A percentile compares a stretch with the other conserved stretches of the same genome.
Evolutionary conservation across 2,113 vertebrate genomes (phyloP).

Genomic region (Andinoacara biseriatus): DNA sequence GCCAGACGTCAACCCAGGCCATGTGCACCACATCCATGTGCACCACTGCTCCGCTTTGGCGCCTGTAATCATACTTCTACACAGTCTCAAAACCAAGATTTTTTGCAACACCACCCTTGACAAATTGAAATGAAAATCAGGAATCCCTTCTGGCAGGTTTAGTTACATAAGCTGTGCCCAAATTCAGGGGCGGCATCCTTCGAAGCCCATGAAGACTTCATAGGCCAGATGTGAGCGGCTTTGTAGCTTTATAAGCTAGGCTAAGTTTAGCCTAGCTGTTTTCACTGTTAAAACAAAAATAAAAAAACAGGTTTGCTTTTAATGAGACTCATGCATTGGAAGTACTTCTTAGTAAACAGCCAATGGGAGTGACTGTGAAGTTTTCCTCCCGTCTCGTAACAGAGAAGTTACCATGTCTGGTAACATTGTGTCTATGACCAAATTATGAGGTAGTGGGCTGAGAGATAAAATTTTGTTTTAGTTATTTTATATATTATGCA

Average conservation of each 20-base stretch:
- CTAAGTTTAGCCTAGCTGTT: neutral
- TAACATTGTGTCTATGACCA: neutral
- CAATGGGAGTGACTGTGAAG: no score
- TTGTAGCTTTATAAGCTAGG: neutral
- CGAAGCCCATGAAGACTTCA: no score
- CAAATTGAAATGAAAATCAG: neutral
- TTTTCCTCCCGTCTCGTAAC: neutral
- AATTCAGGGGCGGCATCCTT: no score
- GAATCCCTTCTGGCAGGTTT: no score
- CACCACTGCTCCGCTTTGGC: no score
- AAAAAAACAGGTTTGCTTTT: neutral
- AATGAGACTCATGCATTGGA: neutral
- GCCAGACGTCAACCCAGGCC: no score
- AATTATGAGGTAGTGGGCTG: neutral
- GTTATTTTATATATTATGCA: neutral
- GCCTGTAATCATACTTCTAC: neutral
- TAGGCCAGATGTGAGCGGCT: no score
- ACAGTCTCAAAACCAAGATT: neutral
- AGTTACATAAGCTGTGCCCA: no score
- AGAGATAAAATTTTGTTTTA: neutral
- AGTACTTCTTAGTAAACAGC: no score
- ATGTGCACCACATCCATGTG: no score
- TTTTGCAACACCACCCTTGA: neutral
- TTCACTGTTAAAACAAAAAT: no score
- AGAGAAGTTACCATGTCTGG: neutral